phyloP scores from a whole-genome alignment of 2,113 vertebrate species.

The Daboia siamensis region DNA sequence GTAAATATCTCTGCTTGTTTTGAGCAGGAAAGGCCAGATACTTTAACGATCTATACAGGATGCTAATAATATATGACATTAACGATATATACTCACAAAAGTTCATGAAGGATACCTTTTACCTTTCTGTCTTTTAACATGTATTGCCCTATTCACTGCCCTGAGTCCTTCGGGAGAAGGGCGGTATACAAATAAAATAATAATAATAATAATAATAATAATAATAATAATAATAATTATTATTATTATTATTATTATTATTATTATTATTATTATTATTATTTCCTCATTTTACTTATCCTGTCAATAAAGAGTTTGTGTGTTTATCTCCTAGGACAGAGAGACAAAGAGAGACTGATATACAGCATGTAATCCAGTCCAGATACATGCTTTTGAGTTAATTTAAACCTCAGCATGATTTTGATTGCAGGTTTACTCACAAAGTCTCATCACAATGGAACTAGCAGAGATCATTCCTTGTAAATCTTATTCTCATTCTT shows the following conservation, averaged over 20 bases:
- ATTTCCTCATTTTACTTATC: slow-evolving; percentile 35
- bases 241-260: no score
- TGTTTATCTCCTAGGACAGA: neutral
- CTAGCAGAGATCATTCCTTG: slow-evolving; percentile 40
- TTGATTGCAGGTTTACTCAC: neutral
- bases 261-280: no score
- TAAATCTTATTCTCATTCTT: slow-evolving; percentile 48
- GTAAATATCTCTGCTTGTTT: neutral
- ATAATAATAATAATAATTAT: no score
- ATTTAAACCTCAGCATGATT: slow-evolving; percentile 22
- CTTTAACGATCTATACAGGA: neutral
- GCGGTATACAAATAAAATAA: no score
- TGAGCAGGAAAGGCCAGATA: neutral
- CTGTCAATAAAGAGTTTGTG: slow-evolving; percentile 1
- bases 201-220: no score
- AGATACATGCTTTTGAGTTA: neutral
- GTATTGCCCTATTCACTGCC: no score
- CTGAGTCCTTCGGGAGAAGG: no score
- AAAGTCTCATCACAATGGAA: slow-evolving; percentile 19
- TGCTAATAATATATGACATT: slow-evolving; percentile 21
- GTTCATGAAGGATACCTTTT: neutral
- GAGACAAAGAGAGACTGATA: neutral
- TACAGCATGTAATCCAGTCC: neutral
- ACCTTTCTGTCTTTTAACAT: no score
- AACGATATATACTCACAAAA: slow-evolving; percentile 21